Evolutionary conservation across 1,140 invertebrate species (phyloP), one percentile per base, ranked within the genome.

Genomic region (Leucophenga varia): DNA sequence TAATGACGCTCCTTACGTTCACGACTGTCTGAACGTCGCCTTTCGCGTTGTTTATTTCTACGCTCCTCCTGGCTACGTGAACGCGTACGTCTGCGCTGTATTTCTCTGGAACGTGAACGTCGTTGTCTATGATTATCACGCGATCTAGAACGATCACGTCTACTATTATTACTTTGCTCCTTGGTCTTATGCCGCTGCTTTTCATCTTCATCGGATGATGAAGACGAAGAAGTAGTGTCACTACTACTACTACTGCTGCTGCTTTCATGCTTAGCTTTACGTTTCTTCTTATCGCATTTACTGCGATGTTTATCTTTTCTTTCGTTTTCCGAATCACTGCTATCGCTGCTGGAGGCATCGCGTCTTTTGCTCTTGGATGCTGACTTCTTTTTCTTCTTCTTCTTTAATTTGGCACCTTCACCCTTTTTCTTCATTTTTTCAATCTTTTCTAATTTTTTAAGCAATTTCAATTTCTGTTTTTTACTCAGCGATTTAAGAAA

Each of bases 401-500:
- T 79, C 42, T 79, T 80, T 22, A 81, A 79, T n/a, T n/a, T n/a
- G n/a, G n/a, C n/a, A n/a, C n/a, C n/a, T n/a, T n/a, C n/a, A n/a
- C n/a, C n/a, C n/a, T 63, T 67, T 9, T 63, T 63, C 54, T 82
- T 84, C 53, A 81, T 76, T 50, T 83, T 86, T 55, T 91, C 87
- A 22, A 93, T 76, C 76, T 89, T 89, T 53, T 89, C 83, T 19
- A 92, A 71, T 80, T 89, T 90, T 84, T 88, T 93, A 3, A 97
- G 77, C 37, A 97, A 76, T 65, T 91, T 94, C 55, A 91, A 88
- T 70, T 96, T 96, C 61, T 96, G 90, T 72, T 93, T 91, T 47
- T 86, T 88, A 10, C 86, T 86, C 5, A 96, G 71, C 4, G 88
- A 86, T 70, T 90, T 91, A 1, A 97, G 74, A 52, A 96, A 90